A percentile compares a stretch with the other conserved stretches of the same genome.
phyloP scores from a whole-genome alignment of 2,888 invertebrate species.

The Agrotis ipsilon region DNA sequence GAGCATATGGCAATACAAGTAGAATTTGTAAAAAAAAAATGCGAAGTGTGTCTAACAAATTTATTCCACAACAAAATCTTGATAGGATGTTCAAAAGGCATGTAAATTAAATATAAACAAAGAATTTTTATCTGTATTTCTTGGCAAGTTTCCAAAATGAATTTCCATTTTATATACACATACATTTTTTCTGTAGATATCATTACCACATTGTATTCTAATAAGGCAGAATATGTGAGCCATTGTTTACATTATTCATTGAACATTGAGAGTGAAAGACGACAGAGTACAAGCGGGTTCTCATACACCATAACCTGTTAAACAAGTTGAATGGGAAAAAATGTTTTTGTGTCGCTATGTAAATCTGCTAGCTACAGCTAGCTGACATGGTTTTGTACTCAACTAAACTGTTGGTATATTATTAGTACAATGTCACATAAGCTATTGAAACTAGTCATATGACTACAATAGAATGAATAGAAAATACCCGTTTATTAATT shows the following conservation, averaged over 20 bases:
- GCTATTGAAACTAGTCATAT: no score
- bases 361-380: neutral
- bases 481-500: neutral
- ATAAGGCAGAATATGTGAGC: constrained; percentile 42
- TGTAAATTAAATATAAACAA: constrained; percentile 16
- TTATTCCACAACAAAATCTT: neutral
- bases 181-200: constrained; percentile 28
- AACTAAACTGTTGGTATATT: neutral
- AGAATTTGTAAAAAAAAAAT: neutral
- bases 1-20: constrained; percentile 1
- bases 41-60: neutral
- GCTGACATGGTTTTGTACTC: neutral
- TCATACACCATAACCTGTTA: constrained; percentile 7
- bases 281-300: neutral
- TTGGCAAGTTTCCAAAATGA: constrained; percentile 43
- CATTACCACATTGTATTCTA: constrained; percentile 59
- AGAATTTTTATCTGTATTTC: constrained; percentile 24
- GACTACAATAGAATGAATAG: no score
- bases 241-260: constrained; percentile 43
- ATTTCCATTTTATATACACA: constrained; percentile 28
- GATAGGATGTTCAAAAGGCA: constrained; percentile 5
- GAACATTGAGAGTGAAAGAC: constrained; percentile 12
- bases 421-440: neutral
- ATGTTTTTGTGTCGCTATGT: constrained; percentile 1
- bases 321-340: neutral